Conservation (phyloP, 2,797 vertebrate genomes). For the Poecilia picta region DNA sequence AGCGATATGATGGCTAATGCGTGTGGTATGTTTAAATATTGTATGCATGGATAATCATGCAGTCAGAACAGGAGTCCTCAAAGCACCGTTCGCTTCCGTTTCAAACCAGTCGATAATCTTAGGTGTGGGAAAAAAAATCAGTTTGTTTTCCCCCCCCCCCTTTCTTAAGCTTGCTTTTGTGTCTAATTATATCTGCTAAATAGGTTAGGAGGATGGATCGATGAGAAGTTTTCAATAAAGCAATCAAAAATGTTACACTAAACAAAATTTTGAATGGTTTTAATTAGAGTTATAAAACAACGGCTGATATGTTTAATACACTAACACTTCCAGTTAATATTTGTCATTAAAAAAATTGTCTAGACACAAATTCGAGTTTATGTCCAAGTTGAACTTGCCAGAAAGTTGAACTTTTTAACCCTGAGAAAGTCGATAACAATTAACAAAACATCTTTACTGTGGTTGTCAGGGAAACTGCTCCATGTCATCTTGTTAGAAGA, state of each 20-base stretch:
- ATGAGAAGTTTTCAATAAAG: background rate
- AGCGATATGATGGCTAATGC: slow-evolving; percentile 58
- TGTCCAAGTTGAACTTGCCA: background rate
- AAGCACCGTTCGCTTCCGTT: slow-evolving; percentile 58
- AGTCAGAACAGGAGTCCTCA: slow-evolving; percentile 44
- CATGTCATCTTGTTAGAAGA: background rate
- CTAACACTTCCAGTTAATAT: background rate
- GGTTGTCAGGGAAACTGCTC: background rate
- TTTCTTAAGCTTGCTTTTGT: background rate
- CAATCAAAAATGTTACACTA: background rate
- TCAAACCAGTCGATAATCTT: background rate
- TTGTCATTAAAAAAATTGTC: background rate
- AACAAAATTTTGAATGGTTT: background rate
- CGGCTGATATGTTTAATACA: background rate
- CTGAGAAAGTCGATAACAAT: background rate
- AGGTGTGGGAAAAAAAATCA: background rate
- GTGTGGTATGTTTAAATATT: slow-evolving; percentile 58
- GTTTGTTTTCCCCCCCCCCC: background rate
- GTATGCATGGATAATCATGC: slow-evolving; percentile 58
- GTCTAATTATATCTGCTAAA: background rate
- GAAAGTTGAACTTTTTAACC: background rate
- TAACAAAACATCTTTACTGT: background rate
- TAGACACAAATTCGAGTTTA: background rate
- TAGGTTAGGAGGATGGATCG: background rate
- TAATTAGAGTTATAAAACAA: background rate